Conservation (phyloP, 2,797 vertebrate species). For the Urophycis tenuis region DNA sequence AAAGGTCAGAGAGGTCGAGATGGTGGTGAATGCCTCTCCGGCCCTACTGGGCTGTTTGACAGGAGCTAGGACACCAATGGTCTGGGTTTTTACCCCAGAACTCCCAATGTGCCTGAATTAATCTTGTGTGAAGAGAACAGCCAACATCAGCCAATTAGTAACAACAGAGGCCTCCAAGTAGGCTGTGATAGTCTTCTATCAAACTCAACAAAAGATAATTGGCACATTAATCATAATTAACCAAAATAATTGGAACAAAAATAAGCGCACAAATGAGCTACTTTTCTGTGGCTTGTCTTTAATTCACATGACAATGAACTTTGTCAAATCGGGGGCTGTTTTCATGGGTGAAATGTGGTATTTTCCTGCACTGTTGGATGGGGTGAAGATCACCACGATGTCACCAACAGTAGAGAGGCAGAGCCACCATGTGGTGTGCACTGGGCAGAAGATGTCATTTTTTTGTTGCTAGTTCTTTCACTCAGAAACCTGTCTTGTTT, state of each 20-base stretch:
- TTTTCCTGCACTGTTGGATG: neutral
- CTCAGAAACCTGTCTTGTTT: constrained; percentile 71
- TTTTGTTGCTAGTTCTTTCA: constrained; percentile 61
- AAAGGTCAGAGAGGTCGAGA: neutral
- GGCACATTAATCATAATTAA: neutral
- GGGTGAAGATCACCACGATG: neutral
- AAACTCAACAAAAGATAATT: neutral
- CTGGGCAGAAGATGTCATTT: neutral
- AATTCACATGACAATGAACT: too few relatives aligned
- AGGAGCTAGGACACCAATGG: neutral
- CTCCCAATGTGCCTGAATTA: neutral
- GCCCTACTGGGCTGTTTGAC: too few relatives aligned
- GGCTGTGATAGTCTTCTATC: neutral
- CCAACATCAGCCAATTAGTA: neutral
- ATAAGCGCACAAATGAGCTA: neutral
- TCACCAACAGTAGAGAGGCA: too few relatives aligned
- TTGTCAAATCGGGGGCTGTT: neutral
- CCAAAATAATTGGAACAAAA: neutral
- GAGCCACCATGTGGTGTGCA: neutral
- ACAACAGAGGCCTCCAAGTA: neutral
- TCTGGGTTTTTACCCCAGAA: neutral
- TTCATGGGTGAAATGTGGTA: neutral
- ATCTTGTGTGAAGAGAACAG: neutral
- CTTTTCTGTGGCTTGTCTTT: neutral
- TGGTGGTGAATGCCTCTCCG: too few relatives aligned